Evolutionary conservation across 2,797 vertebrate genomes (phyloP), one percentile per base, ranked within the genome.

Genomic region (Lerista edwardsae): DNA sequence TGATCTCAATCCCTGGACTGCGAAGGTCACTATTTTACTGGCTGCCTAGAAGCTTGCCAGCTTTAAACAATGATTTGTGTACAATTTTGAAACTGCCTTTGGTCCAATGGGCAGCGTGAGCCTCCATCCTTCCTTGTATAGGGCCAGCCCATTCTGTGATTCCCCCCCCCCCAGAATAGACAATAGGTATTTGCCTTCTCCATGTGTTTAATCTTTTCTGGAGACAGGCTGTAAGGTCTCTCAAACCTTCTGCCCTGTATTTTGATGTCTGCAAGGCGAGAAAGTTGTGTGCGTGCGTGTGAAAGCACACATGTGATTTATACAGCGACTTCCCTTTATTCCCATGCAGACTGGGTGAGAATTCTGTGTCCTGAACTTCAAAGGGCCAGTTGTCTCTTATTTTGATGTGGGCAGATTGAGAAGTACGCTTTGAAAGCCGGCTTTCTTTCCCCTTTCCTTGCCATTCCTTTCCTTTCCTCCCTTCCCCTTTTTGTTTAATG

Each of bases 361-460:
- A 94, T 88, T 92, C 94, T 93, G 91, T 94, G 93, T 94, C 94
- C 94, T 92, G 93, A 86, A 96, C 95, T 96, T 96, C 95, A 96
- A 96, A 96, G 95, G 93, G 91, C 94, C 94, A 95, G 95, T 96
- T 96, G 95, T 96, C 90, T 93, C 94, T 96, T 95, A 96, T 96
- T 96, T 95, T 96, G 95, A 96, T 95, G 94, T 95, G 96, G 95
- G 95, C 94, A 95, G 94, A 94, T 95, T 96, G 95, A 96, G 94
- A 95, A 96, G 91, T 92, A 90, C 84, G 93, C 95, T 96, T 95
- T 96, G 95, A 96, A 96, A 96, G 95, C 93, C 91, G 92, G 92
- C 86, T 93, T 91, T 80, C 79, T 87, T 82, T 73, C 21, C 67
- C 36, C 36, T 68, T 74, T 79, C 81, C 84, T 88, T 87, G 14